These are phyloP conservation scores for Gastracanthus pulcherrimus DNA, from an alignment of 2,888 invertebrate genomes.

Conservation along the genomic window DNA sequence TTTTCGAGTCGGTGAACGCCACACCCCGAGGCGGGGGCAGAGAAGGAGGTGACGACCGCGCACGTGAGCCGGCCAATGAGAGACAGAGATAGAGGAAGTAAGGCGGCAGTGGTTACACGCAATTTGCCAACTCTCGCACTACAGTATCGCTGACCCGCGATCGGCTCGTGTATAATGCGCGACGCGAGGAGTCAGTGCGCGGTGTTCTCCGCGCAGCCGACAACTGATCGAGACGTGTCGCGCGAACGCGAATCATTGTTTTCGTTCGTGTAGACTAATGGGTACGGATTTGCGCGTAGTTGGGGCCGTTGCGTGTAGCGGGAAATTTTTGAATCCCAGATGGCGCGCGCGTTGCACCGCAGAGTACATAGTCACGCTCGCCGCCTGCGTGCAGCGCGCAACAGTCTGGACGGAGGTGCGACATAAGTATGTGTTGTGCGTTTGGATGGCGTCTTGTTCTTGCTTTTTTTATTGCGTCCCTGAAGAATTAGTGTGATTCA, in stretches of 20 bases:
- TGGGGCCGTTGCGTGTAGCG: neutral
- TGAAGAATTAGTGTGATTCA: too few relatives aligned
- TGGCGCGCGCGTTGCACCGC: neutral
- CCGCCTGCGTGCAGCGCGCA: neutral
- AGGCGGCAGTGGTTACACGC: neutral
- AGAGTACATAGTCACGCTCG: neutral
- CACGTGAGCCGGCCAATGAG: neutral
- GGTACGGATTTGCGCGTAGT: neutral
- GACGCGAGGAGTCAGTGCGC: neutral
- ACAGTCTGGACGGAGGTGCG: neutral
- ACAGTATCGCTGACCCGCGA: neutral
- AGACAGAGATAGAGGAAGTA: neutral
- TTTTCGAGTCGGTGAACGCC: neutral
- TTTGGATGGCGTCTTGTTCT: neutral
- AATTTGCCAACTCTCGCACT: neutral
- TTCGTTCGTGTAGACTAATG: neutral
- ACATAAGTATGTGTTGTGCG: neutral
- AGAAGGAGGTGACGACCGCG: neutral
- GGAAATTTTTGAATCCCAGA: slow-evolving; percentile 6
- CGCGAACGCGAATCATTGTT: too few relatives aligned
- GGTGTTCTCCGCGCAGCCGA: too few relatives aligned
- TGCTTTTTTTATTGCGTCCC: neutral
- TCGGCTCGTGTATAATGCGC: neutral
- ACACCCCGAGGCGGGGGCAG: neutral
- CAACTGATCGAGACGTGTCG: too few relatives aligned